Evolutionary conservation across 2,888 invertebrate genomes (phyloP).

Genomic region (Rhorus exstirpatorius): DNA sequence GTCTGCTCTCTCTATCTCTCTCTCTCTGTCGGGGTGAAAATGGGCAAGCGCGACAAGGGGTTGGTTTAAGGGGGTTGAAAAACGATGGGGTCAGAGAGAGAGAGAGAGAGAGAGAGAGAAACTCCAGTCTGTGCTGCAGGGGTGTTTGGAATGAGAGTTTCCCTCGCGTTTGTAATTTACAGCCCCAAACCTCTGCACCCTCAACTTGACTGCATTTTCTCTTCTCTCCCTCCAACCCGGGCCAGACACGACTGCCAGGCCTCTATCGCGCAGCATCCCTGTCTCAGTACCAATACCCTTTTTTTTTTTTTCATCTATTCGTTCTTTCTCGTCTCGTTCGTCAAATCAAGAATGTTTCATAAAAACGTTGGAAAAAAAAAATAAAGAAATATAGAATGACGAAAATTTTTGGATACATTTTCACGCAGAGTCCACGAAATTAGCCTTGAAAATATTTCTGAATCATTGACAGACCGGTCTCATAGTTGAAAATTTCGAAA

Average conservation of each 20-base stretch:
- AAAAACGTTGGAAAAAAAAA: too few relatives aligned
- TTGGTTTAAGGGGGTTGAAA: slow-evolving; percentile 52
- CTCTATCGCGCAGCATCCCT: slow-evolving; percentile 43
- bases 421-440: too few relatives aligned
- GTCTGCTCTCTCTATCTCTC: slow-evolving; percentile 69
- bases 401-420: too few relatives aligned
- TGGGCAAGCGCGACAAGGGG: slow-evolving; percentile 65
- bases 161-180: slow-evolving; percentile 82
- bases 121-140: slow-evolving; percentile 71
- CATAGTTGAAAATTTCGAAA: too few relatives aligned
- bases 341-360: slow-evolving; percentile 11
- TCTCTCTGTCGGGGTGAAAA: slow-evolving; percentile 42
- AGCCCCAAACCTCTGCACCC: slow-evolving; percentile 77
- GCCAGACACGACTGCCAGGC: slow-evolving; percentile 49
- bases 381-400: too few relatives aligned
- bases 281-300: slow-evolving; percentile 15
- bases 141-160: slow-evolving; percentile 74
- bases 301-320: not conserved
- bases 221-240: slow-evolving; percentile 51
- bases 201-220: slow-evolving; percentile 78
- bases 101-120: slow-evolving; percentile 71
- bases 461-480: too few relatives aligned
- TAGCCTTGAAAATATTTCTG: too few relatives aligned
- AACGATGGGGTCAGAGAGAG: slow-evolving; percentile 47
- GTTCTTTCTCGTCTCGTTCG: not conserved